Conservation (phyloP, 1,140 invertebrate genomes). For the Tetramorium simillimum region DNA sequence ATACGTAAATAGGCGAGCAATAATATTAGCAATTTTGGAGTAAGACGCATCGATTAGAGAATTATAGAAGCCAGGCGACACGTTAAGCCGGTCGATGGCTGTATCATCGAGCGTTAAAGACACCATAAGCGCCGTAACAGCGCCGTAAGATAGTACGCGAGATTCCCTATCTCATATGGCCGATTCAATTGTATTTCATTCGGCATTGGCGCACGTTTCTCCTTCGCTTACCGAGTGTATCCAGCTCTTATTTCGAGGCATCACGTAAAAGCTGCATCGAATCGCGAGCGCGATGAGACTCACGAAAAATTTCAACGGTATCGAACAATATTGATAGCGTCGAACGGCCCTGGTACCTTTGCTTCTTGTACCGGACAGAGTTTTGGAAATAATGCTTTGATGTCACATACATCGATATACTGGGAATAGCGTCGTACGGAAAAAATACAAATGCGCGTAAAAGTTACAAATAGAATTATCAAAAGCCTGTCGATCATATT, state of each 20-base stretch:
- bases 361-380: not conserved
- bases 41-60: too few relatives aligned
- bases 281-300: not conserved
- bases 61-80: constrained; percentile 1
- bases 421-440: not conserved
- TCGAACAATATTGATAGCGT: constrained; percentile 25
- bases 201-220: constrained; percentile 3
- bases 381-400: constrained; percentile 8
- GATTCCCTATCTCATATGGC: constrained; percentile 38
- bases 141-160: constrained; percentile 32
- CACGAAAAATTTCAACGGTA: constrained; percentile 6
- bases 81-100: constrained; percentile 34
- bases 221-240: not conserved
- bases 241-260: constrained; percentile 17
- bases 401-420: not conserved
- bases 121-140: constrained; percentile 38
- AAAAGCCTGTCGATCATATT: not conserved
- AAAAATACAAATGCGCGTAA: not conserved
- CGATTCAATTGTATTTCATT: constrained; percentile 51
- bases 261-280: constrained; percentile 43
- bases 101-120: constrained; percentile 27
- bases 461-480: not conserved
- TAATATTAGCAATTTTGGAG: not conserved
- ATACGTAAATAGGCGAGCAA: not conserved
- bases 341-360: not conserved